These are phyloP conservation scores for Labia minor DNA, from an alignment of 2,888 invertebrate genomes.

Conservation along the genomic window DNA sequence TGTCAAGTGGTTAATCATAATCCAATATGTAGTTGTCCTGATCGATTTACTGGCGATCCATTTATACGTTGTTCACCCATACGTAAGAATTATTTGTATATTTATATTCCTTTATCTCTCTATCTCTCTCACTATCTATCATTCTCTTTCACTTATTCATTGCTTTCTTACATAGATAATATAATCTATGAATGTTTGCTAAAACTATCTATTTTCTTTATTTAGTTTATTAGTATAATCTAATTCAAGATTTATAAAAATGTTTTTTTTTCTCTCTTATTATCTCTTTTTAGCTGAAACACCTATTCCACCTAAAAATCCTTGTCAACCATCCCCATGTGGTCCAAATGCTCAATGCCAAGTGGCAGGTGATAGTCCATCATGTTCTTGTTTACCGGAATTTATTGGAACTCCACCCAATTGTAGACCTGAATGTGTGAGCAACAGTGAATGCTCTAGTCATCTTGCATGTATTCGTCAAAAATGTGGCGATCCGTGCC, in stretches of 20 bases:
- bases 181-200: too few relatives aligned
- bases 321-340: conserved; percentile 41
- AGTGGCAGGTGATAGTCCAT: conserved; percentile 41
- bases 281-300: conserved; percentile 24
- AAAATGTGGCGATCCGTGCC: conserved; percentile 48
- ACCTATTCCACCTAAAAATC: conserved; percentile 39
- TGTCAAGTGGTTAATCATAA: conserved; percentile 58
- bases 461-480: conserved; percentile 45
- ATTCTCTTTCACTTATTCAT: too few relatives aligned
- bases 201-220: too few relatives aligned
- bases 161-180: too few relatives aligned
- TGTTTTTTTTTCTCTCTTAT: too few relatives aligned
- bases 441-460: conserved; percentile 46
- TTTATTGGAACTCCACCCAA: conserved; percentile 48
- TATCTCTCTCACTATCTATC: too few relatives aligned
- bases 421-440: conserved; percentile 46
- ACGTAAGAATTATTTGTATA: conserved; percentile 27
- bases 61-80: conserved; percentile 45
- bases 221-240: too few relatives aligned
- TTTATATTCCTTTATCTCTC: background rate
- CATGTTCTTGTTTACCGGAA: conserved; percentile 42
- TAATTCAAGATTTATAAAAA: too few relatives aligned
- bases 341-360: conserved; percentile 43
- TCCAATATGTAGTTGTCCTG: conserved; percentile 56
- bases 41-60: conserved; percentile 62